A percentile compares a stretch with the other conserved stretches of the same genome.
phyloP scores from a whole-genome alignment of 2,888 invertebrate genomes.

The Syritta pipiens region DNA sequence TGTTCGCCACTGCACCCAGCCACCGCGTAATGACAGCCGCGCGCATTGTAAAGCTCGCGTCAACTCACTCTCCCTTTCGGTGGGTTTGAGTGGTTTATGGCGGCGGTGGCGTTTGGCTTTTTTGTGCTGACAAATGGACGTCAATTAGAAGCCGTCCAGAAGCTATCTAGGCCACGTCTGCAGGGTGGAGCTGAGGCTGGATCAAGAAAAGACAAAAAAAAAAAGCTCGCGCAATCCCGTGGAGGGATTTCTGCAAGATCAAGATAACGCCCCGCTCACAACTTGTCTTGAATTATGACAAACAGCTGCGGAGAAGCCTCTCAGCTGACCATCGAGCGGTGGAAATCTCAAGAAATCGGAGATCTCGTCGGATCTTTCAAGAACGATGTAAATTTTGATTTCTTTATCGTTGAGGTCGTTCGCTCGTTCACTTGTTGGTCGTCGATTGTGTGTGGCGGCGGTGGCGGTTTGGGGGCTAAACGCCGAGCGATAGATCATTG shows the following conservation, averaged over 20 bases:
- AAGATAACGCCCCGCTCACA: conserved; percentile 10
- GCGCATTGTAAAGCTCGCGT: conserved; percentile 33
- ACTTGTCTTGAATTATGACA: conserved; percentile 63
- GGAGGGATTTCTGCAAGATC: conserved; percentile 49
- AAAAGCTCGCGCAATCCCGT: conserved; percentile 31
- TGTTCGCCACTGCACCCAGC: conserved; percentile 43
- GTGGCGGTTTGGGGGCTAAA: conserved; percentile 33
- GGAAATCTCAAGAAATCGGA: conserved; percentile 14
- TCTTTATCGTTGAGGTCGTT: conserved; percentile 61
- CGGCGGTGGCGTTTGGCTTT: too few relatives aligned
- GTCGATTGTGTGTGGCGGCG: background rate
- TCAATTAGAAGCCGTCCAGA: conserved; percentile 26
- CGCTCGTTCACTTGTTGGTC: too few relatives aligned
- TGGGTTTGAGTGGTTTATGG: conserved; percentile 45
- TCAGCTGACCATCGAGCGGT: background rate
- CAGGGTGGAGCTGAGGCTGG: conserved; percentile 30
- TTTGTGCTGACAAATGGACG: conserved; percentile 36
- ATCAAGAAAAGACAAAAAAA: too few relatives aligned
- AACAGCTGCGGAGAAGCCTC: conserved; percentile 29
- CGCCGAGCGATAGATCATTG: conserved; percentile 36
- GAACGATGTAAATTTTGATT: conserved; percentile 62
- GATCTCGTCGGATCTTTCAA: conserved; percentile 45
- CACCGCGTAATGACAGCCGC: background rate
- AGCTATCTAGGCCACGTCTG: conserved; percentile 48
- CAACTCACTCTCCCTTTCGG: conserved; percentile 52